Evolutionary conservation across 2,888 invertebrate species (phyloP), one percentile per base, ranked within the genome.

Genomic region (Heliconius cydno): DNA sequence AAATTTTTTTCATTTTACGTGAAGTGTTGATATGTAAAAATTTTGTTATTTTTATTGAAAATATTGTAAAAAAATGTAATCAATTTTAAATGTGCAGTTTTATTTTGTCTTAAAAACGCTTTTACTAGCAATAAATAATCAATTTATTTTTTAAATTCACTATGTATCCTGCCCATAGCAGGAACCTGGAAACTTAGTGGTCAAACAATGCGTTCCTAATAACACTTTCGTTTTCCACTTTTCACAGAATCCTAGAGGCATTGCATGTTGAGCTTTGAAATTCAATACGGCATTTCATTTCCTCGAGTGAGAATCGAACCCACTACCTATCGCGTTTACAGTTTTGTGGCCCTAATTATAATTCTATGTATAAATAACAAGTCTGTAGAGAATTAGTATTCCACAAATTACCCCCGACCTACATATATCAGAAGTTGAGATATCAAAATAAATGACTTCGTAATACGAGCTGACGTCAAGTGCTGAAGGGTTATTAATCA

Each of bases 401-500:
- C 46, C 7, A 71, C 52, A 19, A 52, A 72, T 72, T 30, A 72
- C 52, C 9, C 13, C 28, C 22, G 30, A 72, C 72, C 72, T 72
- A 72, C 30, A 57, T 72, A 46, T 71, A 19, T 57, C 71, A 72
- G 10, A 71, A 71, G 28, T 71, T 52, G 25, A 71, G 72, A 30
- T 57, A 72, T 72, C 71, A 72, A 57, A 52, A 72, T 72, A 72
- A 30, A 52, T 52, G 52, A 46, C 28, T 72, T 28, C 19, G 52
- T 72, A 68, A 68, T 38, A 38, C 67, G 67, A 68, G 67, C 67
- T 68, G 72, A 28, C 52, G 52, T 71, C 28, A 22, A 52, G 30
- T 30, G 13, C 52, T 72, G 72, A 72, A 72, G 52, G 52, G 72
- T 28, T 30, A 72, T 72, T 72, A 72, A 72, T 72, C 72, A 72